Percentiles rank a stretch among this genome's conserved stretches.
Conservation (phyloP, 2,797 vertebrate species). For the Thunnus albacares region DNA sequence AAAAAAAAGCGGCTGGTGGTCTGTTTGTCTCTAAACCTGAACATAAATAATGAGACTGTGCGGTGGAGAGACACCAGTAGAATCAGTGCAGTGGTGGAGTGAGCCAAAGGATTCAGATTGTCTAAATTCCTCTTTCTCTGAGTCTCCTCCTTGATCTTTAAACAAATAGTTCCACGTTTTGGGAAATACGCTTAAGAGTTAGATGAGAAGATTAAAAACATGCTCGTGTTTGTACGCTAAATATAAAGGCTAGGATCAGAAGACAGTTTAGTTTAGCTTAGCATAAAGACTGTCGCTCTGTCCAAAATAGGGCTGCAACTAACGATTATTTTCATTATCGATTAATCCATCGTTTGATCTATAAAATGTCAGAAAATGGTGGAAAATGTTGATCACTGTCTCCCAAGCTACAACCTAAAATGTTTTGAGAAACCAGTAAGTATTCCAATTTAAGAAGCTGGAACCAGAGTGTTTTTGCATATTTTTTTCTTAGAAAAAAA, state of each 20-base stretch:
- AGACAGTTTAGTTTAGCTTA: background rate
- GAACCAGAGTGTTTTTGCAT: no score
- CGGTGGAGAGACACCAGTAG: slow-evolving; percentile 56
- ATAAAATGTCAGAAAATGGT: background rate
- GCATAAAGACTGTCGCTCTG: background rate
- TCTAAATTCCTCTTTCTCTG: slow-evolving; percentile 65
- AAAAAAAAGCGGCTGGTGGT: slow-evolving; percentile 56
- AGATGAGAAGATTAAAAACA: background rate
- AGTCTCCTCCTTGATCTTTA: slow-evolving; percentile 47
- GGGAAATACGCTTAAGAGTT: background rate
- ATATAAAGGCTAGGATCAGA: background rate
- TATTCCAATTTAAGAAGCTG: background rate
- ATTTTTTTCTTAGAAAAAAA: no score
- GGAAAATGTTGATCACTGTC: no score
- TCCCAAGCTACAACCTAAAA: no score
- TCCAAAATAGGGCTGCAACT: background rate
- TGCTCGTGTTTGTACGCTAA: background rate
- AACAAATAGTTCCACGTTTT: slow-evolving; percentile 34
- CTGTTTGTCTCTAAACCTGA: slow-evolving; percentile 53
- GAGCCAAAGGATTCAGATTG: slow-evolving; percentile 73
- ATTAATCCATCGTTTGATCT: background rate
- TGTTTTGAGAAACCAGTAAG: no score
- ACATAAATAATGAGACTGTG: slow-evolving; percentile 74
- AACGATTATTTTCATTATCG: background rate
- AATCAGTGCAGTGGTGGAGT: slow-evolving; percentile 67